Conservation (phyloP, 2,888 invertebrate genomes). For the Mythimna vitellina region DNA sequence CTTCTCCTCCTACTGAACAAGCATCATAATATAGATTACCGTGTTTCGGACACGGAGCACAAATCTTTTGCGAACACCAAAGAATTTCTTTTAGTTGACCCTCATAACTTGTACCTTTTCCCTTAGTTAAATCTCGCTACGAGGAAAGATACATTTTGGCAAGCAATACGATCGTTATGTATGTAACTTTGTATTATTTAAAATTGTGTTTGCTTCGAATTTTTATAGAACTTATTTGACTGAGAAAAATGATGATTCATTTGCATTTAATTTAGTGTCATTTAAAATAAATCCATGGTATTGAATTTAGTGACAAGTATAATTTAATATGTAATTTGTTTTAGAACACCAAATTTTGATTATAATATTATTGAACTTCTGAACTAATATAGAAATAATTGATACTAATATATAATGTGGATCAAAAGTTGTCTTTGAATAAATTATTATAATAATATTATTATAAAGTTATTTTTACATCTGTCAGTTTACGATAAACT, state of each 20-base stretch:
- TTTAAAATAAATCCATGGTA: too few species aligned
- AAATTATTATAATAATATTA: too few species aligned
- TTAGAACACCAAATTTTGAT: too few species aligned
- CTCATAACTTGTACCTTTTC: constrained; percentile 60
- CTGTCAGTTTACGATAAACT: too few species aligned
- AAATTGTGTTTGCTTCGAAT: not conserved
- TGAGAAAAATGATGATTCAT: not conserved
- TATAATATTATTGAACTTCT: too few species aligned
- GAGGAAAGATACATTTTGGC: constrained; percentile 43
- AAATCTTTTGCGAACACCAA: constrained; percentile 53
- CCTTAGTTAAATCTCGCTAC: constrained; percentile 49
- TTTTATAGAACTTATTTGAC: not conserved
- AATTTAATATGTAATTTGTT: too few species aligned
- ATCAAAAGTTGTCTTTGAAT: too few species aligned
- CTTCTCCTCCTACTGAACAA: not conserved
- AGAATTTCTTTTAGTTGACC: constrained; percentile 55
- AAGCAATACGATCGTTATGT: constrained; percentile 25
- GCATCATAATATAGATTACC: constrained; percentile 9
- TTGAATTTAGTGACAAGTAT: too few species aligned
- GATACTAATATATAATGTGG: too few species aligned
- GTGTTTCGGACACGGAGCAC: constrained; percentile 17
- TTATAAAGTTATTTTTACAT: too few species aligned
- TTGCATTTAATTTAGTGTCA: too few species aligned
- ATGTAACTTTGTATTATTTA: constrained; percentile 19
- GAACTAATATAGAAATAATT: too few species aligned